Base-by-base conservation (phyloP, 1,140 invertebrate species). In the Bombus waltoni region DNA sequence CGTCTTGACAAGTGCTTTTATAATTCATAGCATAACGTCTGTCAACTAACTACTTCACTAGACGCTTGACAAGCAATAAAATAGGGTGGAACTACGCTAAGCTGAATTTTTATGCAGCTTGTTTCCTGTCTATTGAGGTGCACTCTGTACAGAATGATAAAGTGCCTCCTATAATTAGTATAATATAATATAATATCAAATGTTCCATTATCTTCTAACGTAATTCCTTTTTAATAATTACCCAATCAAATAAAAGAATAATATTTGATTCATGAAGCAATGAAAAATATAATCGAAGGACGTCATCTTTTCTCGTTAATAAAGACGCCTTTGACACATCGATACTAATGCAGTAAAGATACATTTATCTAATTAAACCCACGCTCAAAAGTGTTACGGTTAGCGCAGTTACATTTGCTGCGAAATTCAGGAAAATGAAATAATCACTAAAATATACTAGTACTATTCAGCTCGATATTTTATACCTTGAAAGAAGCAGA, bases 51-150 rank as follows among this genome's bases (percentile, higher is more conserved):
- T 62, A 3, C 59, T 59, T 32, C 35, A 59, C 38, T 42, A 22
- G 38, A 72, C 22, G 28, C 9, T 32, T 15, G 66, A 57, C 32
- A 32, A 47, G 18, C 68, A 81, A 59, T 72, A 71, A 81, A 81
- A 72, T 40, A 1, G 2, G 42, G 28, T 22, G 25, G 47, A 32
- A 40, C 9, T 25, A n/a, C 44, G 10, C 25, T 32, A 70, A 72
- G 42, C 18, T 22, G 35, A 18, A 81, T 72, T 81, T 40, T 40
- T 70, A 68, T 40, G 42, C 25, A 57, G 70, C 28, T 32, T 65
- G 47, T 75, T 57, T 47, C 65, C 11, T 32, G 57, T 32, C 22
- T 38, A 25, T 25, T 47, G 13, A 32, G 28, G 28, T 28, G 42
- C 47, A 57, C 25, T 44, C 32, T 42, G 68, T 11, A 3, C 28